Conservation (phyloP, 2,888 invertebrate species). For the Agrotis exclamationis region DNA sequence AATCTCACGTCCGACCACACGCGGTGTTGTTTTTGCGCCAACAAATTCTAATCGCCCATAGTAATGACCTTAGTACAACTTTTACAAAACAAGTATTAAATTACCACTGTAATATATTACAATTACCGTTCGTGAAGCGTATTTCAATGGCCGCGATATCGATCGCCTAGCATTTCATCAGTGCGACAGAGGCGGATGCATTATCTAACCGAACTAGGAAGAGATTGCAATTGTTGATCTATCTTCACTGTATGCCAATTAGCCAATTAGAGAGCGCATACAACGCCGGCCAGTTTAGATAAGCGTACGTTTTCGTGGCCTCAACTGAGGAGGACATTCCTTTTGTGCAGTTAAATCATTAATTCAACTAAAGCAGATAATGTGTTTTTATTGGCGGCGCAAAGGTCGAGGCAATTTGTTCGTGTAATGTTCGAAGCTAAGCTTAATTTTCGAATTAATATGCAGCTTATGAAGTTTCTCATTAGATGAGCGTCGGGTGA, state of each 20-base stretch:
- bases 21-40: conserved; percentile 78
- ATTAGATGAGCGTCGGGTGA: conserved; percentile 79
- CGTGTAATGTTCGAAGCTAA: conserved; percentile 61
- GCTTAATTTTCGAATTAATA: conserved; percentile 76
- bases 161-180: conserved; percentile 87
- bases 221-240: conserved; percentile 86
- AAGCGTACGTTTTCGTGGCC: conserved; percentile 79
- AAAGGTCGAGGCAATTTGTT: conserved; percentile 71
- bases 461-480: conserved; percentile 73
- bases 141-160: conserved; percentile 87
- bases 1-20: conserved; percentile 78
- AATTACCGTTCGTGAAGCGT: conserved; percentile 79
- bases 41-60: conserved; percentile 73
- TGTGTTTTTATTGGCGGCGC: conserved; percentile 56
- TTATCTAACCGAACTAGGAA: conserved; percentile 86
- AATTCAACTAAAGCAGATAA: conserved; percentile 46
- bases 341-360: conserved; percentile 66
- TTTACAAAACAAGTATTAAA: conserved; percentile 72
- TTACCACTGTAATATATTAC: conserved; percentile 75
- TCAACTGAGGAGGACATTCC: conserved; percentile 64
- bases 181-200: conserved; percentile 78
- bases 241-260: conserved; percentile 89
- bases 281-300: conserved; percentile 80
- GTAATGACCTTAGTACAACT: conserved; percentile 71
- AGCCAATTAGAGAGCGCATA: conserved; percentile 89